phyloP scores from a whole-genome alignment of 2,797 vertebrate species.

The Halcyon badia region DNA sequence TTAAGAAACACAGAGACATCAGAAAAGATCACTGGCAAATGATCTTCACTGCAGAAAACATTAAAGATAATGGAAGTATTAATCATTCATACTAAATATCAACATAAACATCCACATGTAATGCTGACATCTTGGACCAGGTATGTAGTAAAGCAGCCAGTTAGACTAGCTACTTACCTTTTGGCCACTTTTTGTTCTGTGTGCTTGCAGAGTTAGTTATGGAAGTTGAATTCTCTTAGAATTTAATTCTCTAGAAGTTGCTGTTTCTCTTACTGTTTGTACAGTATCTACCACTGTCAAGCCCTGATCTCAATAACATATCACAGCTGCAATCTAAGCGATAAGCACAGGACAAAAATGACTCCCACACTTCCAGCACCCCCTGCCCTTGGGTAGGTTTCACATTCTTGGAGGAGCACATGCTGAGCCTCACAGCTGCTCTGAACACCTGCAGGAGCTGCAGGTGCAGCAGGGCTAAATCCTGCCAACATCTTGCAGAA shows the following conservation, averaged over 20 bases:
- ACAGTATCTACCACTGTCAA: background rate
- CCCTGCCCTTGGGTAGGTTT: background rate
- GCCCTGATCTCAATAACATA: background rate
- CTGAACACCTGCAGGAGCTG: background rate
- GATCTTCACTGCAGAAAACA: background rate
- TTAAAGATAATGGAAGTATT: background rate
- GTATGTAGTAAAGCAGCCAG: background rate
- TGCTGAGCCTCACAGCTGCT: accelerated
- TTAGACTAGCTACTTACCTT: background rate
- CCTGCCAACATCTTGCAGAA: background rate
- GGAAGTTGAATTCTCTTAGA: background rate
- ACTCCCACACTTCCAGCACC: background rate
- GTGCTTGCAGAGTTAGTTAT: background rate
- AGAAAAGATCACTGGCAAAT: background rate
- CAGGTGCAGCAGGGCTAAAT: background rate
- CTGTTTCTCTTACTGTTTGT: background rate
- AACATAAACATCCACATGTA: background rate
- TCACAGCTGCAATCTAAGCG: background rate
- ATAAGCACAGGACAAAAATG: background rate
- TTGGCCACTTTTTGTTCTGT: background rate
- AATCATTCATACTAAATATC: background rate
- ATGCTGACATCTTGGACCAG: background rate
- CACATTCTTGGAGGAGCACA: accelerated
- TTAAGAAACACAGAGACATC: background rate
- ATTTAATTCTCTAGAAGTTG: background rate